These are phyloP conservation scores for Ips nitidus DNA, from an alignment of 1,140 invertebrate species.

Conservation along the genomic window DNA sequence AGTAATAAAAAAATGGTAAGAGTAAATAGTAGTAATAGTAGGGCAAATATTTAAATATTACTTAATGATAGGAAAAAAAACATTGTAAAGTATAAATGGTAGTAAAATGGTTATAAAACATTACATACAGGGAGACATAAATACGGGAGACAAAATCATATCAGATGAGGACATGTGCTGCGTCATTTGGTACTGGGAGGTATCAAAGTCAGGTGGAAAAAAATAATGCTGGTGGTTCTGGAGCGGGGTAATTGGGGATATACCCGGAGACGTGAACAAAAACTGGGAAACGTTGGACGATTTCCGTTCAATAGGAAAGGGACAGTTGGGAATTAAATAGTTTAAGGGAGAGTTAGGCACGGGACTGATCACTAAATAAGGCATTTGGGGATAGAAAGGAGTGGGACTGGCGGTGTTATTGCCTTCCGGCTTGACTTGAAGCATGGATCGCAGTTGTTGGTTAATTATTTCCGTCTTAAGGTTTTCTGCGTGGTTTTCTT, in stretches of 20 bases:
- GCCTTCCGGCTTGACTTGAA: slow-evolving; percentile 25
- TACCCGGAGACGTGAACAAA: slow-evolving; percentile 27
- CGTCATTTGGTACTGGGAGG: slow-evolving; percentile 27
- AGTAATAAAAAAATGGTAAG: too few species aligned
- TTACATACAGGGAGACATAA: slow-evolving; percentile 27
- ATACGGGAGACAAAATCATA: slow-evolving; percentile 32
- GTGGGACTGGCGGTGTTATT: slow-evolving; percentile 10
- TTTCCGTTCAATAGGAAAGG: slow-evolving; percentile 1
- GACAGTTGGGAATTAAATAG: slow-evolving; percentile 1
- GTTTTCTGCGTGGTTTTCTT: not conserved
- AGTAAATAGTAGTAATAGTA: too few species aligned
- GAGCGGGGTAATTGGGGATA: slow-evolving; percentile 28
- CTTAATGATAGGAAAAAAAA: too few species aligned
- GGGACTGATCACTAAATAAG: slow-evolving; percentile 1
- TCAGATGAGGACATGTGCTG: slow-evolving; percentile 15
- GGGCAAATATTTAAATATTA: too few species aligned
- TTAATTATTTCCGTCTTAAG: slow-evolving; percentile 17
- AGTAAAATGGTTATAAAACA: too few species aligned
- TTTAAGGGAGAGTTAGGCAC: not conserved
- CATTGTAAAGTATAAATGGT: too few species aligned
- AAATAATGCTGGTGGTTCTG: slow-evolving; percentile 36
- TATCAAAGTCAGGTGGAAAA: slow-evolving; percentile 44
- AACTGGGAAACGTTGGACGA: slow-evolving; percentile 28
- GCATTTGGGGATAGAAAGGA: slow-evolving; percentile 15
- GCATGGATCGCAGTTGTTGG: slow-evolving; percentile 17